Conservation (phyloP, 2,113 vertebrate species). For the Zapus hudsonius region DNA sequence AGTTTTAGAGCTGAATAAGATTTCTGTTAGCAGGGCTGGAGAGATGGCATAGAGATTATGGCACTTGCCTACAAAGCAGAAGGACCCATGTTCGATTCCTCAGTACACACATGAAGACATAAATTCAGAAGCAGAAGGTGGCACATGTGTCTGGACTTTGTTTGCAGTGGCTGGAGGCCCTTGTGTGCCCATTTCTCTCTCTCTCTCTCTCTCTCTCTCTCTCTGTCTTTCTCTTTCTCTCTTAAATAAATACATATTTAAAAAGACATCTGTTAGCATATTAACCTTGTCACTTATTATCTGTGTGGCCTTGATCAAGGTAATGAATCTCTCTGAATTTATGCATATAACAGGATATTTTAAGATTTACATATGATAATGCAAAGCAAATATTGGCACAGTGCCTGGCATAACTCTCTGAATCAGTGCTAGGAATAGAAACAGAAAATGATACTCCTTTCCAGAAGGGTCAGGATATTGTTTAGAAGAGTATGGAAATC, state of each 20-base stretch:
- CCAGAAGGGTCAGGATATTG: background rate
- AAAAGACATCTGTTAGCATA: slow-evolving; percentile 5
- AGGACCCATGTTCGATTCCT: too few species aligned
- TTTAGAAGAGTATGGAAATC: background rate
- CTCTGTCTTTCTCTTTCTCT: too few species aligned
- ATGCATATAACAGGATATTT: background rate
- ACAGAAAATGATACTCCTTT: background rate
- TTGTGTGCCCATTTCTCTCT: too few species aligned
- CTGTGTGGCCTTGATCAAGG: background rate
- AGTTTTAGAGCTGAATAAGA: background rate
- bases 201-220: too few species aligned
- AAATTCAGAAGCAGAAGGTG: too few species aligned
- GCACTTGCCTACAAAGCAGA: too few species aligned
- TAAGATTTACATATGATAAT: slow-evolving; percentile 23
- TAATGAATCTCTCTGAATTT: slow-evolving; percentile 8
- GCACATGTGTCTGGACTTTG: too few species aligned
- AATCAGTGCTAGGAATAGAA: background rate
- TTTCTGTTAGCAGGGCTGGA: slow-evolving; percentile 26
- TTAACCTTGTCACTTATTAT: background rate
- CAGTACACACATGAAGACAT: too few species aligned
- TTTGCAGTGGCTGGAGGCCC: too few species aligned
- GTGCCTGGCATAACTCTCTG: background rate
- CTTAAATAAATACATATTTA: too few species aligned
- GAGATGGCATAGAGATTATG: too few species aligned
- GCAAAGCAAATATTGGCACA: background rate